Evolutionary conservation across 2,888 invertebrate species (phyloP), one percentile per base, ranked within the genome.

Genomic region (Thera britannica): DNA sequence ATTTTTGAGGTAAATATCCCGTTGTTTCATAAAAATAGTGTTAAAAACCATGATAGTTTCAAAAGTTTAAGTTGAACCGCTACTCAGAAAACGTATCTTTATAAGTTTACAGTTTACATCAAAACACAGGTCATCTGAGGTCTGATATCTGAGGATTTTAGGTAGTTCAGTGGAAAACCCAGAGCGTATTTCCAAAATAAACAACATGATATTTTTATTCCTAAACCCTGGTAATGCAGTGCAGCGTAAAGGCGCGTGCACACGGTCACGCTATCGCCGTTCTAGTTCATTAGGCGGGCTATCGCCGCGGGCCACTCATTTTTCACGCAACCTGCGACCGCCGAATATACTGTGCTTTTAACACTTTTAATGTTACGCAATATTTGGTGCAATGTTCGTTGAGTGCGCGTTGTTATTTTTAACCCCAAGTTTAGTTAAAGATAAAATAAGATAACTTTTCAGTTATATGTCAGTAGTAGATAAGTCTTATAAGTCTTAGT

Each of bases 231-330:
- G 36, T 65, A 68, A 65, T 65, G n/a, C 65, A 69, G 74, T 71
- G 75, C 78, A 77, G 73, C 67, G 75, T 84, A 83, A 86, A 80
- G 83, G 82, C 79, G 79, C 75, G 78, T 82, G 83, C 85, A 85
- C 84, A 84, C 83, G 79, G 85, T 86, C 87, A 84, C 57, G 57
- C 88, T 92, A 93, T 93, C 92, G 82, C 76, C 83, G 76, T 93
- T 93, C 93, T 90, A 84, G 83, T 90, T 92, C 92, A 93, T 93
- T 93, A 92, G 85, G 84, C 81, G 77, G 81, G 69, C 86, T 90
- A 89, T 90, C 90, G 85, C 83, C 77, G 81, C 79, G 77, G 79
- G 79, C 84, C 81, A 81, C 82, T 87, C 90, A 91, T 90, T 92
- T 92, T 91, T 92, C 91, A 90, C 83, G 79, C 83, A 79, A 81